Conservation (phyloP, 37 sponge, comb jelly and placozoan species). For the Oopsacas minuta region DNA sequence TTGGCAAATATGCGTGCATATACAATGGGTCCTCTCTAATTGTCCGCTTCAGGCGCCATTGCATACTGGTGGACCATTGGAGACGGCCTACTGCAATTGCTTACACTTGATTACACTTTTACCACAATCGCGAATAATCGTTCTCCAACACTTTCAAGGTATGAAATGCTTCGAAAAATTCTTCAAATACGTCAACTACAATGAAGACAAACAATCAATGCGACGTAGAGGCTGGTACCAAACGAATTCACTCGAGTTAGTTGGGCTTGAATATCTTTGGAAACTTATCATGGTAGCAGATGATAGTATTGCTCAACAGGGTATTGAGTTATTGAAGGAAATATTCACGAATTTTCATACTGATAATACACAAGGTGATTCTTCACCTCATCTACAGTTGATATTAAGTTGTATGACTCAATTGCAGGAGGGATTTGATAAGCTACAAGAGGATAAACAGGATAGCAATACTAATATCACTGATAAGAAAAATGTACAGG, state of each 20-base stretch:
- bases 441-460: neutral
- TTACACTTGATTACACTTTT: neutral
- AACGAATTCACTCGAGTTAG: conserved; percentile 58
- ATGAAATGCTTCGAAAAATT: conserved; percentile 74
- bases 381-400: neutral
- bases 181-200: conserved; percentile 72
- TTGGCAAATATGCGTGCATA: too few relatives aligned
- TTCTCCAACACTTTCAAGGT: neutral
- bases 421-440: neutral
- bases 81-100: too few relatives aligned
- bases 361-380: conserved; percentile 6
- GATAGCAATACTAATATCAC: neutral
- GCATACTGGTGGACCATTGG: too few relatives aligned
- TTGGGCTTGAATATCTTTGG: conserved; percentile 84
- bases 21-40: too few relatives aligned
- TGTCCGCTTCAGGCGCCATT: too few relatives aligned
- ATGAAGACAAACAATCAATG: conserved; percentile 33
- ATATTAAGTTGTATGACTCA: neutral
- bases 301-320: conserved; percentile 56
- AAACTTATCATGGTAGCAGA: conserved; percentile 50
- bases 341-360: conserved; percentile 64
- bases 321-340: conserved; percentile 80
- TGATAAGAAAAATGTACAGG: neutral
- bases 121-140: neutral
- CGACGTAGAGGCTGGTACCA: conserved; percentile 43